Evolutionary conservation across 2,797 vertebrate genomes (phyloP), one percentile per base, ranked within the genome.

Genomic region (Labeo calbasu): DNA sequence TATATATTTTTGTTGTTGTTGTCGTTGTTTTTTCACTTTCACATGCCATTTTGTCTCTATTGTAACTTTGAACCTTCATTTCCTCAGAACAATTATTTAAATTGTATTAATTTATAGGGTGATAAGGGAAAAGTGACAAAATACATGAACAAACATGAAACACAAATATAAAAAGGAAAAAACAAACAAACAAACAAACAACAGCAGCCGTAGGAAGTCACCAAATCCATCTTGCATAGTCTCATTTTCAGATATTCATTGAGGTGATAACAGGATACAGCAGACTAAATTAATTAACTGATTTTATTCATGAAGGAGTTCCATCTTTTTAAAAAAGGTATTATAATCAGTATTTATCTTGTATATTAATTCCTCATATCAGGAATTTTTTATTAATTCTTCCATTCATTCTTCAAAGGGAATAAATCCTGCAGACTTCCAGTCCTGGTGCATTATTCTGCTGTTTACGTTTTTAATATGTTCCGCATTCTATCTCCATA

Each of bases 331-430:
- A 78, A 65, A 63, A 36, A 65, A 50, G 43, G 43, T 48, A 48
- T 77, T 63, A 77, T 25, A 28, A 46, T 77, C 25, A 48, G 32
- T 48, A 65, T 78, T 65, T 65, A 51, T 78, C 77, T 50, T 21
- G 14, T 28, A 63, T 65, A 78, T 28, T 78, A 14, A 65, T 65
- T 78, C 5, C n/a, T 63, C 9, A 48, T 50, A 19, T 21, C 59
- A 28, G 23, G 3, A 11, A 3, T 28, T 50, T 51, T 59, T 59
- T 76, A 36, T 55, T 40, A 43, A 76, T 59, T 57, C 32, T 15
- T 23, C 73, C 8, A 59, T 43, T 19, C 13, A 59, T 77, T 40
- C 32, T 40, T 76, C 50, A 75, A 75, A 75, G 28, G 4, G 25
- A 53, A 53, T 53, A 12, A 55, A 15, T 57, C 6, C 53, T 3